Percentiles rank a stretch among this genome's conserved stretches.
Conservation (phyloP, 92 coral and sea anemone species). For the Pocillopora grandis region DNA sequence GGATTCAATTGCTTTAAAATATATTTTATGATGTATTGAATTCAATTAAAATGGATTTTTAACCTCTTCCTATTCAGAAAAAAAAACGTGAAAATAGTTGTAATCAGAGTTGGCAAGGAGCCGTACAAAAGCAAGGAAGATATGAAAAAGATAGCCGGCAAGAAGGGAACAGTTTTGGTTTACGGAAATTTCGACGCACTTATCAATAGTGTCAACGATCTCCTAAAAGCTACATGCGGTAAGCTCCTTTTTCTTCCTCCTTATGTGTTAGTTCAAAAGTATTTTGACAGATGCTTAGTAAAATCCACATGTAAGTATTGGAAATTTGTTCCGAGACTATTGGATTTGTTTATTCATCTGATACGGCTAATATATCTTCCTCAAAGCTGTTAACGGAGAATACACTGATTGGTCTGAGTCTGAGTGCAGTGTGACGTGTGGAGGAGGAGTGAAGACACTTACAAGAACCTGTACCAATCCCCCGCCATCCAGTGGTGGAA, state of each 20-base stretch:
- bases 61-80: background rate
- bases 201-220: background rate
- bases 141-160: background rate
- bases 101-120: background rate
- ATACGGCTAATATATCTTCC: too few relatives aligned
- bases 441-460: conserved; percentile 14
- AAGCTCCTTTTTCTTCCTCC: too few relatives aligned
- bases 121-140: background rate
- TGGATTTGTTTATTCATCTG: too few relatives aligned
- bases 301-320: too few relatives aligned
- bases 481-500: conserved; percentile 19
- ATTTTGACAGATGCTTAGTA: too few relatives aligned
- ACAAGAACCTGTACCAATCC: conserved; percentile 28
- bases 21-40: too few relatives aligned
- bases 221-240: background rate
- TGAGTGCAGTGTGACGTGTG: conserved; percentile 27
- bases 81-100: background rate
- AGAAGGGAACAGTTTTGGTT: background rate
- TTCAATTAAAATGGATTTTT: too few relatives aligned
- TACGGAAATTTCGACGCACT: background rate
- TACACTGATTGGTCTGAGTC: conserved; percentile 15
- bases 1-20: too few relatives aligned
- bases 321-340: too few relatives aligned
- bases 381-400: background rate
- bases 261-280: too few relatives aligned